A percentile compares a stretch with the other conserved stretches of the same genome.
Evolutionary conservation across 2,113 vertebrate genomes (phyloP).

Genomic region (Calyptomena viridis): DNA sequence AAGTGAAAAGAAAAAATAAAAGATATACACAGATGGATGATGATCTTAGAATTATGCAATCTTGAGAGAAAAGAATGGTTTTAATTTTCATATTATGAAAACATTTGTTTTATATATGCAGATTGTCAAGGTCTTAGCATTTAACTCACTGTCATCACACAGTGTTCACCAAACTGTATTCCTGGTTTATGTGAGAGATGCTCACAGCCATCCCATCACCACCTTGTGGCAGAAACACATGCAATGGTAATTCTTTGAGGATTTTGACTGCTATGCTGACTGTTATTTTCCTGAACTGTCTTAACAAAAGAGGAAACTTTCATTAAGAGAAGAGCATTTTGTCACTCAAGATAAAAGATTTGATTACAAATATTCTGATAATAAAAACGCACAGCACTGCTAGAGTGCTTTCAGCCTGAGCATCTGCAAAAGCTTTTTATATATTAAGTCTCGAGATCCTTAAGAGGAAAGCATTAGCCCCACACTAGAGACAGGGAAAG

Average conservation of each 20-base stretch:
- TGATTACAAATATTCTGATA: conserved; percentile 29
- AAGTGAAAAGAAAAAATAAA: conserved; percentile 71
- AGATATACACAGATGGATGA: conserved; percentile 76
- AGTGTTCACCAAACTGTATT: neutral
- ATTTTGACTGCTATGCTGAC: neutral
- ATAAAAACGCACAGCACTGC: neutral
- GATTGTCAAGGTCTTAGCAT: conserved; percentile 57
- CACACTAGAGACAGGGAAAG: neutral
- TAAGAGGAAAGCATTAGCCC: neutral
- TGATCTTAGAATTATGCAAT: conserved; percentile 71
- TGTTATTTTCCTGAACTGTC: neutral
- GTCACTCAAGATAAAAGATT: neutral
- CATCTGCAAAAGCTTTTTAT: conserved; percentile 16
- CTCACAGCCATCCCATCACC: conserved; percentile 23
- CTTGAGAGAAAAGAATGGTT: conserved; percentile 59
- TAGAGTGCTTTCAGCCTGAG: neutral
- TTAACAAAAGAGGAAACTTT: conserved; percentile 29
- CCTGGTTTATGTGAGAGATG: neutral
- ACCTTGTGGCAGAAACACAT: conserved; percentile 11
- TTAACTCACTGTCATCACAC: conserved; percentile 29
- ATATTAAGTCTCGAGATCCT: neutral
- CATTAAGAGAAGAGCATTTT: conserved; percentile 5
- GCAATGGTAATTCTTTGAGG: neutral
- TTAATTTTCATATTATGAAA: conserved; percentile 70
- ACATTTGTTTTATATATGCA: conserved; percentile 67